Base-by-base conservation (phyloP, 2,888 invertebrate species). In the Heliconius charithonia region DNA sequence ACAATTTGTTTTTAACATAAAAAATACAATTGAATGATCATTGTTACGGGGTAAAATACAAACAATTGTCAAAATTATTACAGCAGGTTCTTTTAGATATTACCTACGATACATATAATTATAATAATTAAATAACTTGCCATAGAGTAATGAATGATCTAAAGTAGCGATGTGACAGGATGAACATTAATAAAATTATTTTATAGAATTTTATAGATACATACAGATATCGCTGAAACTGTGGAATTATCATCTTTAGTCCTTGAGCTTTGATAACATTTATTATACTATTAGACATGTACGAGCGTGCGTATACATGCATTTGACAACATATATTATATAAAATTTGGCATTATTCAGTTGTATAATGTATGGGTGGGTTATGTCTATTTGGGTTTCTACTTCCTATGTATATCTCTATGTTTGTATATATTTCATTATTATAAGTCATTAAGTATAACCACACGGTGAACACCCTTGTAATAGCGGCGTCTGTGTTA, bases 21-120 rank as follows among this genome's bases (percentile, higher is more conserved):
- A 71, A 22, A 51, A 27, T n/a, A 41, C 59, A 41, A 56, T 67
- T 22, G n/a, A 75, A 56, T 75, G 67, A 75, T 56, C 56, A 72
- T 56, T 72, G 12, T 72, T 22, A 56, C 12, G n/a, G 6, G 10
- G 22, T 27, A n/a, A 12, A 13, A 67, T 25, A 67, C 2, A n/a
- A n/a, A 67, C 32, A 67, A 12, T n/a, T 63, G 4, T 37, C 10
- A 12, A 37, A 37, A n/a, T 13, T 4, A 37, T 12, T 16, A 25
- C n/a, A 41, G n/a, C 3, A 22, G 3, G 7, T 41, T 41, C 10
- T 6, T n/a, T 37, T 16, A 13, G 13, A 25, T 41, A 25, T 41
- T 13, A 37, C 2, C 41, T 10, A 37, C 4, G 4, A 37, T 41
- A 41, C 25, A 41, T 41, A 25, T 13, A 41, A 67, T 67, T 56